These are phyloP conservation scores for Lepisosteus oculatus DNA, from an alignment of 2,113 vertebrate species.

Conservation along the genomic window DNA sequence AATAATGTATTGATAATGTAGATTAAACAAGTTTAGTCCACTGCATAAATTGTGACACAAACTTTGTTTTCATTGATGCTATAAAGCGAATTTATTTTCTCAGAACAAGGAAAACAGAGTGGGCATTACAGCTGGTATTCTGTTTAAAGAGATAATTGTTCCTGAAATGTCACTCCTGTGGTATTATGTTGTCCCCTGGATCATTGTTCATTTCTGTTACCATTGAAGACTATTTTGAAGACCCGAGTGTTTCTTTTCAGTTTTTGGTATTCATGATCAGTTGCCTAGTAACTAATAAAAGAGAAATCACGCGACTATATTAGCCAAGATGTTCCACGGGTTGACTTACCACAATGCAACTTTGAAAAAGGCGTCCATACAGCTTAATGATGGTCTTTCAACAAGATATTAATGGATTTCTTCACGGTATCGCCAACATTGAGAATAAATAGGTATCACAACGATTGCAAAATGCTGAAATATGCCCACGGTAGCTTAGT, in stretches of 20 bases:
- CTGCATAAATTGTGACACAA: too few relatives aligned
- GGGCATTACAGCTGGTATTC: slow-evolving; percentile 98
- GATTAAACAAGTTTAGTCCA: too few relatives aligned
- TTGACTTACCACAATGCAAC: slow-evolving; percentile 93
- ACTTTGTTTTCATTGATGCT: too few relatives aligned
- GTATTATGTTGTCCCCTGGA: slow-evolving; percentile 95
- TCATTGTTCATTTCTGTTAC: slow-evolving; percentile 98
- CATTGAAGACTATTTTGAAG: slow-evolving; percentile 95
- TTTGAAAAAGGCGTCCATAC: slow-evolving; percentile 94
- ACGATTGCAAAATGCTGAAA: slow-evolving; percentile 30
- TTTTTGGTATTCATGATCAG: slow-evolving; percentile 98
- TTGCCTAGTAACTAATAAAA: slow-evolving; percentile 98
- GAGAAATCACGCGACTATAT: slow-evolving; percentile 91
- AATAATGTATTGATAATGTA: slow-evolving; percentile 37
- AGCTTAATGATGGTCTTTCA: slow-evolving; percentile 96
- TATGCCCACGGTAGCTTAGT: too few relatives aligned
- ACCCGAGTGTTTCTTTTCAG: slow-evolving; percentile 97
- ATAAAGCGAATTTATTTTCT: too few relatives aligned
- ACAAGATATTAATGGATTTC: slow-evolving; percentile 97
- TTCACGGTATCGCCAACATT: slow-evolving; percentile 92
- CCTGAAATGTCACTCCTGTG: slow-evolving; percentile 98
- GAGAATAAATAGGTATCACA: slow-evolving; percentile 57
- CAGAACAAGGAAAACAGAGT: slow-evolving; percentile 56
- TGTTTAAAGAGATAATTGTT: slow-evolving; percentile 99
- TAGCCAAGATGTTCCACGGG: slow-evolving; percentile 92